Conservation (phyloP, 2,888 invertebrate species). For the Syritta pipiens region DNA sequence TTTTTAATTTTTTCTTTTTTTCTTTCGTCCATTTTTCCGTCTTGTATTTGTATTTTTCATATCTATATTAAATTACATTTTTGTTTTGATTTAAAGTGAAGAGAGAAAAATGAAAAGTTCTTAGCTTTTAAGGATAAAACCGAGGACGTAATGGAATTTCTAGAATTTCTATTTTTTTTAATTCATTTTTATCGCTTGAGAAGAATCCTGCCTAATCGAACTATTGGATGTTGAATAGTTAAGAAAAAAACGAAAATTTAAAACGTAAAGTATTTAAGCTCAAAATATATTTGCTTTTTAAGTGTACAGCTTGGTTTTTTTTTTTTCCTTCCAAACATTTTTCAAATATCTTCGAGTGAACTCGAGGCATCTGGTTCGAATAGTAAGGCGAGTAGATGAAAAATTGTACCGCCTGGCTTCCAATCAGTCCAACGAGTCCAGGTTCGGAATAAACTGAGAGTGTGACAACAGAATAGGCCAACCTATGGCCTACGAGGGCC, state of each 20-base stretch:
- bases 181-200: slow-evolving; percentile 38
- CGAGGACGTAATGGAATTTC: slow-evolving; percentile 10
- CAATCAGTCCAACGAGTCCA: no score
- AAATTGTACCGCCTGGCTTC: no score
- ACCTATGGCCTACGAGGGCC: no score
- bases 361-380: no score
- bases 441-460: no score
- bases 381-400: no score
- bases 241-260: slow-evolving; percentile 52
- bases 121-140: slow-evolving; percentile 1
- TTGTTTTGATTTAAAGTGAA: slow-evolving; percentile 3
- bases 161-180: slow-evolving; percentile 37
- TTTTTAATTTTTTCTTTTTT: slow-evolving; percentile 31
- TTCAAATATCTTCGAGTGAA: not conserved
- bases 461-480: no score
- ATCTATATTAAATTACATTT: not conserved
- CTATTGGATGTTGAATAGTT: slow-evolving; percentile 54
- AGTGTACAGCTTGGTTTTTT: slow-evolving; percentile 30
- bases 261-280: slow-evolving; percentile 53
- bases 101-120: not conserved
- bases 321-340: not conserved
- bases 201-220: slow-evolving; percentile 55
- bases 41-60: slow-evolving; percentile 37
- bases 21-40: slow-evolving; percentile 37
- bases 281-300: slow-evolving; percentile 60